Conservation (phyloP, 2,113 vertebrate genomes). For the Rattus norvegicus region DNA sequence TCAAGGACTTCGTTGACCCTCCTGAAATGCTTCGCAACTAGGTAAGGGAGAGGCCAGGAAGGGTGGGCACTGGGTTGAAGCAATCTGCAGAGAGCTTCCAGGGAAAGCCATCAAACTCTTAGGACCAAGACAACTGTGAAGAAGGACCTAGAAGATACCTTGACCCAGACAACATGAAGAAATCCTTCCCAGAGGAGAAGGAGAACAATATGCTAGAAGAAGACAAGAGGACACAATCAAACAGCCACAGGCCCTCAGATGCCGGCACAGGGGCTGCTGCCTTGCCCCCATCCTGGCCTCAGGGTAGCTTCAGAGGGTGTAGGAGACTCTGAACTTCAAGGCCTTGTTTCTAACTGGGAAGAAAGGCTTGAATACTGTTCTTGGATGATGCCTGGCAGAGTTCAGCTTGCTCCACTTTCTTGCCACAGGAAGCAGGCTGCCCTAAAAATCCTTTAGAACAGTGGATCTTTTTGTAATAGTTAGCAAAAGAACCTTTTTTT, state of each 20-base stretch:
- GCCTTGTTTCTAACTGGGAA: constrained; percentile 3
- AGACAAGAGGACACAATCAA: neutral
- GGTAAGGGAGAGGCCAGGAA: neutral
- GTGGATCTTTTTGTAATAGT: constrained; percentile 62
- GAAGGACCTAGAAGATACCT: neutral
- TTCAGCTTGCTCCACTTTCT: constrained; percentile 71
- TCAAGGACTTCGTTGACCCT: neutral
- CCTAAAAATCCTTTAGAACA: constrained; percentile 64
- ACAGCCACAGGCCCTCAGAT: neutral
- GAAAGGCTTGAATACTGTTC: neutral
- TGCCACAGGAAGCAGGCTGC: constrained; percentile 67
- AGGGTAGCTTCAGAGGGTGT: neutral
- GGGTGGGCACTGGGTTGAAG: neutral
- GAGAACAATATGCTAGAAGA: neutral
- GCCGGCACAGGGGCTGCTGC: neutral
- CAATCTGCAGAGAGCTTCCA: neutral
- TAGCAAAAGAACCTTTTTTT: constrained; percentile 67
- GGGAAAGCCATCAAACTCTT: neutral
- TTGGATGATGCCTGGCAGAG: constrained; percentile 8
- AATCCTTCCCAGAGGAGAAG: neutral
- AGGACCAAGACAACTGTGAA: neutral
- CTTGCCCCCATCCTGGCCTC: neutral
- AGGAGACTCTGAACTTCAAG: constrained; percentile 16
- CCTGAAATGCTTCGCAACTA: neutral
- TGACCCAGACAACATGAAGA: neutral